These are phyloP conservation scores for Gastrophryne carolinensis DNA, from an alignment of 2,797 vertebrate genomes.

Conservation along the genomic window DNA sequence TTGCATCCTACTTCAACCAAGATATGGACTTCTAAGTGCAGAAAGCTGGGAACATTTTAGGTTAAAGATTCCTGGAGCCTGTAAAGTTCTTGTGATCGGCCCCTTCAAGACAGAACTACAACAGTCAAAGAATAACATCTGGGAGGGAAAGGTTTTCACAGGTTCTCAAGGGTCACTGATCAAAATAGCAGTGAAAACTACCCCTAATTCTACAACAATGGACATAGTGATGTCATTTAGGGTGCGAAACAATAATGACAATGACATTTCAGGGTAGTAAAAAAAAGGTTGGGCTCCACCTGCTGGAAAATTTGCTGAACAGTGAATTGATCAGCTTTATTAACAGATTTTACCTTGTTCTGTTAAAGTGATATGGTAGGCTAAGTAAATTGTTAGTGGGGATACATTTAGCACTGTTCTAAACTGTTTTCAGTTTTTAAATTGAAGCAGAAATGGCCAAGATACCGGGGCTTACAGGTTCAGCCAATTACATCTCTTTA, in stretches of 20 bases:
- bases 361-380: no score
- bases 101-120: conserved; percentile 66
- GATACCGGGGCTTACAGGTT: no score
- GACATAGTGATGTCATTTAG: conserved; percentile 74
- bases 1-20: conserved; percentile 77
- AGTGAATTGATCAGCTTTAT: no score
- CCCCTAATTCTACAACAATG: conserved; percentile 63
- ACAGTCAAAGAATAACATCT: conserved; percentile 69
- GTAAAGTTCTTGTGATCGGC: conserved; percentile 68
- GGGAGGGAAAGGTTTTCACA: conserved; percentile 71
- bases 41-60: conserved; percentile 71
- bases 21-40: conserved; percentile 68
- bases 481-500: no score
- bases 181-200: conserved; percentile 67
- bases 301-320: no score
- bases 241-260: conserved; percentile 53
- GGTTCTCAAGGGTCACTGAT: conserved; percentile 59
- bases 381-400: no score
- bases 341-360: no score
- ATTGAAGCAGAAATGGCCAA: no score
- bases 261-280: neutral
- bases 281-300: no score
- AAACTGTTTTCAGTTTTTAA: no score
- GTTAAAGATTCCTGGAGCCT: conserved; percentile 69
- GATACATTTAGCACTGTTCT: no score